These are phyloP conservation scores for Heliothis subflexa DNA, from an alignment of 1,140 invertebrate species.

Conservation along the genomic window DNA sequence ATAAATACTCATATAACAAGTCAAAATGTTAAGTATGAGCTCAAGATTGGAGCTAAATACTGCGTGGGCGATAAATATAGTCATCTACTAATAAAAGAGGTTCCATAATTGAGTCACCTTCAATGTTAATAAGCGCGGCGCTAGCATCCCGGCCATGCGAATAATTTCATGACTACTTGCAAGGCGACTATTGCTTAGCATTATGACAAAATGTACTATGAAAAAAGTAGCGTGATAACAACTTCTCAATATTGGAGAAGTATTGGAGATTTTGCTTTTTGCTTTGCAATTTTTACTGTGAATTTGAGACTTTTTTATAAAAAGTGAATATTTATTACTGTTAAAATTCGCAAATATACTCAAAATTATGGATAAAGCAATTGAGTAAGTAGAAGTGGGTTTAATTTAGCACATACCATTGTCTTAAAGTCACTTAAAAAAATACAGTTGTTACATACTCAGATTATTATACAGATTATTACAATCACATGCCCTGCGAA, in stretches of 20 bases:
- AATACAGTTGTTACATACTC: too few species aligned
- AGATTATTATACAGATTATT: slow-evolving; percentile 9
- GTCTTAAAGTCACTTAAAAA: not conserved
- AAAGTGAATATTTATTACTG: too few species aligned
- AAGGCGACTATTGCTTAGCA: slow-evolving; percentile 55
- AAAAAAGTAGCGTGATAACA: not conserved
- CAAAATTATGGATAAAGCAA: too few species aligned
- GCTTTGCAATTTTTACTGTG: too few species aligned
- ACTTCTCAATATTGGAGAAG: too few species aligned
- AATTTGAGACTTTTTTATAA: too few species aligned
- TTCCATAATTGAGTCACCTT: slow-evolving; percentile 68
- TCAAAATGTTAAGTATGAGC: slow-evolving; percentile 47
- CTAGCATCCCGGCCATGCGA: slow-evolving; percentile 49
- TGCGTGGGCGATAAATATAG: slow-evolving; percentile 71
- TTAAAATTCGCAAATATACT: too few species aligned
- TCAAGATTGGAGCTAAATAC: slow-evolving; percentile 62
- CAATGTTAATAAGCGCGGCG: slow-evolving; percentile 61
- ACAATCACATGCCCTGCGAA: slow-evolving; percentile 8
- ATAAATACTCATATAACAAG: slow-evolving; percentile 48
- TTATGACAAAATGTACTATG: not conserved
- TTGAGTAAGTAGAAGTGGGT: too few species aligned
- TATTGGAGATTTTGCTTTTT: too few species aligned
- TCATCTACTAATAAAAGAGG: slow-evolving; percentile 78
- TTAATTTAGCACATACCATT: not conserved
- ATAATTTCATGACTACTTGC: slow-evolving; percentile 57